Evolutionary conservation across 2,113 vertebrate species (phyloP).

Genomic region (Chaetops frenatus): DNA sequence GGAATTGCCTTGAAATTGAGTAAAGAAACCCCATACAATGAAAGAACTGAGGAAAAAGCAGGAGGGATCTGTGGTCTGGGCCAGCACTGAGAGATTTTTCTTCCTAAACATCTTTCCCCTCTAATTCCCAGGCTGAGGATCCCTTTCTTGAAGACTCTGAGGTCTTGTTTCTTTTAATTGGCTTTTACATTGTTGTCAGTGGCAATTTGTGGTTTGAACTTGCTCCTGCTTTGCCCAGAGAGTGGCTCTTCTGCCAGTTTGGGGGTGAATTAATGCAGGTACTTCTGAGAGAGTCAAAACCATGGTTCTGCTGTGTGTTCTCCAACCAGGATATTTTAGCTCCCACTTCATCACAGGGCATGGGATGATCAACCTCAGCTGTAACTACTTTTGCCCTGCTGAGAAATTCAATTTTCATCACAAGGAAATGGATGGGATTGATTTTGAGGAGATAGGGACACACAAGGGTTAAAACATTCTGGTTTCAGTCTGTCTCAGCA

Average conservation of each 20-base stretch:
- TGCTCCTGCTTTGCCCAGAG: not conserved
- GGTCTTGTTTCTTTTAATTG: not conserved
- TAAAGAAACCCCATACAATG: not conserved
- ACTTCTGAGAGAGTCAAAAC: accelerated
- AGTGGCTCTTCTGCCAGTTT: not conserved
- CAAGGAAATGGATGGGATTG: not conserved
- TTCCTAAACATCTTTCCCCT: not conserved
- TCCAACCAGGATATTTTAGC: not conserved
- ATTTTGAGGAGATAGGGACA: not conserved
- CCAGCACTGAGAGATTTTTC: not conserved
- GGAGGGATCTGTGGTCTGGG: not conserved
- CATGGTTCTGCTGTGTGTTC: not conserved
- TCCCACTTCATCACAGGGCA: accelerated
- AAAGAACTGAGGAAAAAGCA: not conserved
- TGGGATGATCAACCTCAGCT: not conserved
- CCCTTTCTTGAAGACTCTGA: not conserved
- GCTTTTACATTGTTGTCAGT: not conserved
- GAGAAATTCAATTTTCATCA: not conserved
- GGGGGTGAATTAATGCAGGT: not conserved
- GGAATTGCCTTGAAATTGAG: not conserved
- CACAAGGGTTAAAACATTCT: not conserved
- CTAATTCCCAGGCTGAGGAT: not conserved
- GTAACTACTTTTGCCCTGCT: not conserved
- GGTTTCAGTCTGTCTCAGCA: not conserved
- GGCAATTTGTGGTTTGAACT: accelerated